A percentile compares a stretch with the other conserved stretches of the same genome.
phyloP scores from a whole-genome alignment of 1,140 invertebrate genomes.

The Galleria mellonella region DNA sequence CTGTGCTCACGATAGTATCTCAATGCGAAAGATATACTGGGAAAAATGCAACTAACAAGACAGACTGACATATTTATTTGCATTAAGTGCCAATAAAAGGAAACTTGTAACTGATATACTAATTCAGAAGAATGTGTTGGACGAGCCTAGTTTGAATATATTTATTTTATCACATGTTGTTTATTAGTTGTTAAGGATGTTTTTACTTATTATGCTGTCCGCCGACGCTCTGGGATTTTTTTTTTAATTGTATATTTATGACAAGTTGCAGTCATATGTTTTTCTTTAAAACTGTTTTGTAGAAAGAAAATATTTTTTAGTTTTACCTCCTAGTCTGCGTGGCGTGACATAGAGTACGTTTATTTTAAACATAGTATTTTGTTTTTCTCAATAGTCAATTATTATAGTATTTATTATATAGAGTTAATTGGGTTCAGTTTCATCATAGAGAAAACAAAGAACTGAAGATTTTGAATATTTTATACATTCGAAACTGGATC shows the following conservation, averaged over 20 bases:
- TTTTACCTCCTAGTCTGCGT: slow-evolving; percentile 21
- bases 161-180: slow-evolving; percentile 34
- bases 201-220: slow-evolving; percentile 23
- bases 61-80: slow-evolving; percentile 7
- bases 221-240: slow-evolving; percentile 15
- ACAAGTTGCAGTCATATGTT: slow-evolving; percentile 12
- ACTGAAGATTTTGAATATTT: neutral
- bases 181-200: slow-evolving; percentile 27
- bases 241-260: slow-evolving; percentile 21
- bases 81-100: slow-evolving; percentile 22
- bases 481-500: slow-evolving; percentile 20
- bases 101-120: neutral
- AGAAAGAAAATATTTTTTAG: slow-evolving; percentile 24
- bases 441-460: neutral
- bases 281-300: slow-evolving; percentile 16
- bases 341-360: slow-evolving; percentile 1
- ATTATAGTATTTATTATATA: slow-evolving; percentile 38
- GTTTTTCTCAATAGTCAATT: slow-evolving; percentile 38
- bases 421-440: slow-evolving; percentile 31
- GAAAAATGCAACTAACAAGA: neutral
- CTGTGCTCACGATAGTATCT: no score
- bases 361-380: slow-evolving; percentile 21
- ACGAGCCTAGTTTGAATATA: slow-evolving; percentile 24
- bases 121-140: slow-evolving; percentile 9
- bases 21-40: no score